Base-by-base conservation (phyloP, 2,888 invertebrate species). In the Aelia acuminata region DNA sequence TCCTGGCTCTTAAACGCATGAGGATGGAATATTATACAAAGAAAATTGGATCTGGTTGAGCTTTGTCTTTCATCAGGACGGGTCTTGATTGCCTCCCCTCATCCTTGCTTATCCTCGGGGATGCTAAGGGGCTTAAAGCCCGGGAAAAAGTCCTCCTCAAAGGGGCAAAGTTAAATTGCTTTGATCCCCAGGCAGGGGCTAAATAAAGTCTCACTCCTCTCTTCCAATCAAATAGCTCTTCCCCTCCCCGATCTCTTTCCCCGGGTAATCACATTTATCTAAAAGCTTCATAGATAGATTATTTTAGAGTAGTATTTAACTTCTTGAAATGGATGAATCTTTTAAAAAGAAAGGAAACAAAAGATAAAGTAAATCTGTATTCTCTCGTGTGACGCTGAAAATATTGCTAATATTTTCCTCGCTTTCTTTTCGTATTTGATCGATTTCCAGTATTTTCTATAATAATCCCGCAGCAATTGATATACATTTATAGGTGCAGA, bases 101-200 rank as follows among this genome's bases (percentile, higher is more conserved):
- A 80, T 80, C 80, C 80, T 47, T 80, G 80, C 43, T 80, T 47
- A 80, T 80, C 80, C 80, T 43, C 15, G 43, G 80, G 47, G 43
- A 80, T 47, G 39, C 80, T 80, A 80, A 80, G 80, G 80, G 80
- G 80, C 80, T 80, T 80, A 80, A 80, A 43, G 43, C 13, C 43
- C 22, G 43, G 80, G 43, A 43, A 80, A 43, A 80, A 39, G 39
- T 80, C 80, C 43, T 80, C 75, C 39, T 80, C 22, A 43, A 80
- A 80, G 80, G 80, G 80, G 80, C 80, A 80, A 80, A 80, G 80
- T 80, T 80, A 80, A 80, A 80, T 80, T 80, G 80, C 80, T 80
- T 80, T 80, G 43, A 80, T 80, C 43, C 80, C 80, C 80, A 15
- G 80, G 15, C 80, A n/a, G 80, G n/a, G 39, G 80, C 43, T 80